phyloP scores from a whole-genome alignment of 2,797 vertebrate species.

The Sphenodon punctatus region DNA sequence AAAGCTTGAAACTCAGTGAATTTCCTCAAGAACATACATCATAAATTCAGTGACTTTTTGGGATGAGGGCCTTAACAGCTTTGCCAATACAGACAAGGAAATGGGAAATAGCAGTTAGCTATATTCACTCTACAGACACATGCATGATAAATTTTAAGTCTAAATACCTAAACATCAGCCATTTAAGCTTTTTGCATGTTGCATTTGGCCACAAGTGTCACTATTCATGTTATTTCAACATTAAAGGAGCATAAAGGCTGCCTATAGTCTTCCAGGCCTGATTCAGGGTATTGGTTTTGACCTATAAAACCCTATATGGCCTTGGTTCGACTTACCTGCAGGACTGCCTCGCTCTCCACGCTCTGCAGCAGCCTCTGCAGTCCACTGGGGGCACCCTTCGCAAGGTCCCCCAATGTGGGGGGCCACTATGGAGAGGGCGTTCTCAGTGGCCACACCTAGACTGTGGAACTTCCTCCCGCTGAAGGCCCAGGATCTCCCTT shows the following conservation, averaged over 20 bases:
- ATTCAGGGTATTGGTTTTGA: too few relatives aligned
- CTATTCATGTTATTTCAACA: not conserved
- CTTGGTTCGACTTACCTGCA: too few relatives aligned
- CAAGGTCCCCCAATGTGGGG: too few relatives aligned
- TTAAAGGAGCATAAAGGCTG: not conserved
- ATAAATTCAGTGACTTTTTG: not conserved
- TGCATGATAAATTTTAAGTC: not conserved
- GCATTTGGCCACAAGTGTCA: not conserved
- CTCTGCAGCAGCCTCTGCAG: too few relatives aligned
- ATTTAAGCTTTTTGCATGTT: slow-evolving; percentile 10
- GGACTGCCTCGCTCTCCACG: too few relatives aligned
- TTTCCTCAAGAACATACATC: not conserved
- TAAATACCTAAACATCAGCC: not conserved
- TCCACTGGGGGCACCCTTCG: too few relatives aligned
- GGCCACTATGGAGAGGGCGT: too few relatives aligned
- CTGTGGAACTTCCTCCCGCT: too few relatives aligned
- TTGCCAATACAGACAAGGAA: not conserved
- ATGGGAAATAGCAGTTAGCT: slow-evolving; percentile 1
- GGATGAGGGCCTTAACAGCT: not conserved
- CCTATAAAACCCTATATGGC: too few relatives aligned
- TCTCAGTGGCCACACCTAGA: too few relatives aligned
- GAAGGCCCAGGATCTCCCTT: too few relatives aligned
- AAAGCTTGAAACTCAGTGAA: not conserved
- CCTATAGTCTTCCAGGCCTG: too few relatives aligned
- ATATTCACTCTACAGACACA: not conserved